phyloP scores from a whole-genome alignment of 2,113 vertebrate genomes.

The Silurus meridionalis region DNA sequence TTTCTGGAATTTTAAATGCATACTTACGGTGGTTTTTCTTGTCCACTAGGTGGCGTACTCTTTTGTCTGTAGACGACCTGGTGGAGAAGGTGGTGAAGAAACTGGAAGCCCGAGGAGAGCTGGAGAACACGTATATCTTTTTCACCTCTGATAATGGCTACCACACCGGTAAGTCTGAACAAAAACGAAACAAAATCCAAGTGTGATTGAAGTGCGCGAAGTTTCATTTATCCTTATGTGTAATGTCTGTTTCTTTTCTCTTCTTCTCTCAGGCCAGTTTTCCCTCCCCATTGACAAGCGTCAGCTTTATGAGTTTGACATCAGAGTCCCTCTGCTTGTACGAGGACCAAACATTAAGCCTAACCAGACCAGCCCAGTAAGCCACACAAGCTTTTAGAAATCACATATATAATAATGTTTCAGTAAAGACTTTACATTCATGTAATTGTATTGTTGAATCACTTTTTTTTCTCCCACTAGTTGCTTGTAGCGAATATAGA shows the following conservation, averaged over 20 bases:
- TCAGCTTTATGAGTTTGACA: constrained; percentile 97
- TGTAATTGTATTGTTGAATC: background rate
- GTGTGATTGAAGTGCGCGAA: too few relatives aligned
- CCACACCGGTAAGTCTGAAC: constrained; percentile 81
- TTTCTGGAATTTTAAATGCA: background rate
- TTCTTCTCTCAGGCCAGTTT: constrained; percentile 83
- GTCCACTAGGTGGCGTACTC: constrained; percentile 85
- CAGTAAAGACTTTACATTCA: background rate
- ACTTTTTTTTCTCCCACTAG: constrained; percentile 59
- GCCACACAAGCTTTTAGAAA: background rate
- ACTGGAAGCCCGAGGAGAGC: constrained; percentile 80
- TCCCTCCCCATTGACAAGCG: constrained; percentile 95
- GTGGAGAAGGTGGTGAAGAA: constrained; percentile 89
- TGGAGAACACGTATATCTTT: constrained; percentile 90
- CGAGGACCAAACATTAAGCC: constrained; percentile 91
- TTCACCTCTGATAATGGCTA: constrained; percentile 98
- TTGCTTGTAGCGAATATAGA: constrained; percentile 92
- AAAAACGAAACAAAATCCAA: background rate
- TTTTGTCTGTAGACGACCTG: constrained; percentile 95
- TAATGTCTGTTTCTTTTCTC: background rate
- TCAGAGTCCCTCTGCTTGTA: constrained; percentile 92
- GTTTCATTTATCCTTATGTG: constrained; percentile 57
- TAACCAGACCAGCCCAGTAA: constrained; percentile 74
- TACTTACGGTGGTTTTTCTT: background rate
- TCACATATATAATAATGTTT: background rate